Evolutionary conservation across 2,113 vertebrate species (phyloP).

Genomic region (Zingel zingel): DNA sequence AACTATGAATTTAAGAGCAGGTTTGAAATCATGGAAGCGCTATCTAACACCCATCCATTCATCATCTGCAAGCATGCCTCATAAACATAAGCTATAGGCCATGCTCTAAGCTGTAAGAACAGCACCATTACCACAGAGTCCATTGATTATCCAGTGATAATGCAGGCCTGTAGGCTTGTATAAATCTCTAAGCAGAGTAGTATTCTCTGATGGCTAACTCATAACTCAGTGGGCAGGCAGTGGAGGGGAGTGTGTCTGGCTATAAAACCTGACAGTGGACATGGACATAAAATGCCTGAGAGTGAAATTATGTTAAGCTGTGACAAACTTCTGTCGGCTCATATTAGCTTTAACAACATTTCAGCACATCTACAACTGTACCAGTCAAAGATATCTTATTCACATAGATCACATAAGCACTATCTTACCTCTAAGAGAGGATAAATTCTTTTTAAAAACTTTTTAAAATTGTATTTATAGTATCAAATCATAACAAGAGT

Average conservation of each 20-base stretch:
- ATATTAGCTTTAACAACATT: not conserved
- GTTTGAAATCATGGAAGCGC: constrained; percentile 3
- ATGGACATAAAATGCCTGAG: not conserved
- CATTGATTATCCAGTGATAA: constrained; percentile 48
- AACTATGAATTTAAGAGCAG: not conserved
- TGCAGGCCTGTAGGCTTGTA: constrained; percentile 25
- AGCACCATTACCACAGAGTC: constrained; percentile 23
- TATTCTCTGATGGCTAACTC: constrained; percentile 9
- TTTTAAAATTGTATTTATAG: too few species aligned
- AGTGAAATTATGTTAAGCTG: constrained; percentile 12
- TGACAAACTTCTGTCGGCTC: not conserved
- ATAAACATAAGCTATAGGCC: constrained; percentile 21
- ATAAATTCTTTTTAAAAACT: too few species aligned
- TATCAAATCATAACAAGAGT: too few species aligned
- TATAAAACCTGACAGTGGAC: constrained; percentile 17
- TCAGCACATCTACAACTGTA: not conserved
- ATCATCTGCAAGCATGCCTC: constrained; percentile 20
- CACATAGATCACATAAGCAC: not conserved
- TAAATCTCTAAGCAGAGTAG: constrained; percentile 19
- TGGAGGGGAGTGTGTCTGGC: constrained; percentile 19
- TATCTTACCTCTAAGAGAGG: not conserved
- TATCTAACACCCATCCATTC: constrained; percentile 13
- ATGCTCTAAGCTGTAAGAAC: constrained; percentile 6
- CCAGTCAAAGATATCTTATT: constrained; percentile 5
- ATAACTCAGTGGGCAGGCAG: constrained; percentile 36